Conservation (phyloP, 2,113 vertebrate species). For the Catharus minimus region DNA sequence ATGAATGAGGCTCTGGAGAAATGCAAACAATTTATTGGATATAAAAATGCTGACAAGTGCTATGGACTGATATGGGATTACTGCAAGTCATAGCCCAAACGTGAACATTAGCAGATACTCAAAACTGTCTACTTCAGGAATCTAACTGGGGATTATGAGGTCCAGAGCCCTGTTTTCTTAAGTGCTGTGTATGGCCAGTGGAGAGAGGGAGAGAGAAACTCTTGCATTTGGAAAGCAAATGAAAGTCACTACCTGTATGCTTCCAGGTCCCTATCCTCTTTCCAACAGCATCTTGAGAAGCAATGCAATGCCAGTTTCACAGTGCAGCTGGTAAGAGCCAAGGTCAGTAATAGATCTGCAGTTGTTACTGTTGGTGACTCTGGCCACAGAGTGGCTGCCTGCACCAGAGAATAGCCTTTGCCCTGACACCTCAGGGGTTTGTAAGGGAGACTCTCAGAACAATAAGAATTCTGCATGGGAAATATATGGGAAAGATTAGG, state of each 20-base stretch:
- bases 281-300: background rate
- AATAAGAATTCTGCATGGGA: background rate
- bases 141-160: background rate
- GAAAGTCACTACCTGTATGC: background rate
- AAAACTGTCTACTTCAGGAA: background rate
- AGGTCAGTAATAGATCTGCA: background rate
- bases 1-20: background rate
- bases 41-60: background rate
- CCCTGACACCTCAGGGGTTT: background rate
- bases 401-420: background rate
- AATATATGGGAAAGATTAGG: background rate
- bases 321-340: fast-evolving
- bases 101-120: background rate
- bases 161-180: background rate
- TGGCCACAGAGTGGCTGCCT: background rate
- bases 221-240: background rate
- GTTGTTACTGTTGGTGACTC: background rate
- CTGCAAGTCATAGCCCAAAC: background rate
- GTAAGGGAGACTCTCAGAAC: background rate
- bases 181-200: background rate
- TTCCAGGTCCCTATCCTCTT: background rate
- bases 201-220: background rate
- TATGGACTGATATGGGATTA: background rate
- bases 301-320: background rate
- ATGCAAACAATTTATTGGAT: background rate